These are phyloP conservation scores for Echeneis naucrates DNA, from an alignment of 2,797 vertebrate species.

Conservation along the genomic window DNA sequence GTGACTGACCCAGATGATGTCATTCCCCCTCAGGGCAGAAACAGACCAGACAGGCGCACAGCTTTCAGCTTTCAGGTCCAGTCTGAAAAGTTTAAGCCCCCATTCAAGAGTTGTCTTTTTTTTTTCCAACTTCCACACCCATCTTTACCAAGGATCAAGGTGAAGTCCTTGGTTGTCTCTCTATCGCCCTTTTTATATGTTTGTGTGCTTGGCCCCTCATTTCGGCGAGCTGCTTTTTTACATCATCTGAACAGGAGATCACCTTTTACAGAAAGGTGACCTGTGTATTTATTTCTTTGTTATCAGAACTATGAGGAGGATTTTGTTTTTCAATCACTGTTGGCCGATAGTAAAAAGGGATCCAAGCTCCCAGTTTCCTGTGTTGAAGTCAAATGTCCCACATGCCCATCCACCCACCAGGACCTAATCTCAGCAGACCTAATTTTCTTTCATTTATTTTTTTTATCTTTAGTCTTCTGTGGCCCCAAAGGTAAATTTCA, in stretches of 20 bases:
- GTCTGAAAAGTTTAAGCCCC: slow-evolving; percentile 69
- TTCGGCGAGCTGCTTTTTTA: slow-evolving; percentile 32
- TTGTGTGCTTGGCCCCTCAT: slow-evolving; percentile 21
- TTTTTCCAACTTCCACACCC: slow-evolving; percentile 9
- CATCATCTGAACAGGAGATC: slow-evolving; percentile 56
- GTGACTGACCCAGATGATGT: slow-evolving; percentile 78
- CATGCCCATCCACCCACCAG: background rate
- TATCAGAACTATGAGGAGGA: background rate
- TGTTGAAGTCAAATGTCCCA: slow-evolving; percentile 9
- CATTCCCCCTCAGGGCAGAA: slow-evolving; percentile 51
- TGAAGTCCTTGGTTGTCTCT: slow-evolving; percentile 34
- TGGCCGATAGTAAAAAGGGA: background rate
- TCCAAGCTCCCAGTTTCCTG: slow-evolving; percentile 10
- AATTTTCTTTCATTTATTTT: background rate
- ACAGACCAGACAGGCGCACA: slow-evolving; percentile 41
- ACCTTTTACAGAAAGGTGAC: slow-evolving; percentile 47
- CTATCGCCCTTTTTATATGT: background rate
- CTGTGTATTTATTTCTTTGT: slow-evolving; percentile 9
- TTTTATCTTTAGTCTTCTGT: background rate
- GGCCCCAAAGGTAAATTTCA: background rate
- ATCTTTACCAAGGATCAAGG: slow-evolving; percentile 46
- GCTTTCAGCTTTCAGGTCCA: slow-evolving; percentile 57
- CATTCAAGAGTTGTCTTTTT: slow-evolving; percentile 33
- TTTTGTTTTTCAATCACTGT: slow-evolving; percentile 8
- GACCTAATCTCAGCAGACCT: slow-evolving; percentile 1